Conservation (phyloP, 2,797 vertebrate genomes). For the Eulemur coronatus region DNA sequence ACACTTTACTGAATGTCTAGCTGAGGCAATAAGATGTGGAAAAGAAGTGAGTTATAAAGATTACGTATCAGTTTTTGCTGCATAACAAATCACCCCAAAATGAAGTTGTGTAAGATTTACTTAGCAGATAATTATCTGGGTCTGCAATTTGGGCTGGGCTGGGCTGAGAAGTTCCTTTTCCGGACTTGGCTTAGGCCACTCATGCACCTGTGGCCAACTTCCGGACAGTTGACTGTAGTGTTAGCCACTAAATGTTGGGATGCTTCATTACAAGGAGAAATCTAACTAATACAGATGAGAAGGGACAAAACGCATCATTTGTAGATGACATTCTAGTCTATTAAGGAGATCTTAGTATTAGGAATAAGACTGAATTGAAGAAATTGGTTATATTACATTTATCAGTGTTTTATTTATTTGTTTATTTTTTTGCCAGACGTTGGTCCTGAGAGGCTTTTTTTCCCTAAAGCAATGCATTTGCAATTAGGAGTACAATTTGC, state of each 20-base stretch:
- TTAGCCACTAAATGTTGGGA: not conserved
- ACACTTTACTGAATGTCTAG: not conserved
- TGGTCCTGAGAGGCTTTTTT: not conserved
- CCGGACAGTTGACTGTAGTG: not conserved
- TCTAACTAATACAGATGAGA: no score
- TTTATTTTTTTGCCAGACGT: not conserved
- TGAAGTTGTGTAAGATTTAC: not conserved
- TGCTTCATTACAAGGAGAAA: not conserved
- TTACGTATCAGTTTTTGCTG: not conserved
- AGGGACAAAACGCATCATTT: rapidly evolving
- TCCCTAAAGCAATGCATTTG: not conserved
- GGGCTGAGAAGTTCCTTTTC: not conserved
- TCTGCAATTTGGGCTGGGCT: not conserved
- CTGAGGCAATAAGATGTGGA: not conserved
- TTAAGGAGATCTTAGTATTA: not conserved
- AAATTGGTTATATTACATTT: not conserved
- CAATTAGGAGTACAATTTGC: not conserved
- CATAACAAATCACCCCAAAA: not conserved
- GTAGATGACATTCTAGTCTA: not conserved
- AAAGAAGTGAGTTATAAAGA: not conserved
- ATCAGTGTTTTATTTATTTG: not conserved
- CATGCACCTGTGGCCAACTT: not conserved
- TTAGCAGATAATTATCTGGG: not conserved
- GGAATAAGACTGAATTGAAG: not conserved
- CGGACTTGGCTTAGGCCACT: not conserved